Conservation (phyloP, 2,888 invertebrate genomes). For the Pelosia muscerda region DNA sequence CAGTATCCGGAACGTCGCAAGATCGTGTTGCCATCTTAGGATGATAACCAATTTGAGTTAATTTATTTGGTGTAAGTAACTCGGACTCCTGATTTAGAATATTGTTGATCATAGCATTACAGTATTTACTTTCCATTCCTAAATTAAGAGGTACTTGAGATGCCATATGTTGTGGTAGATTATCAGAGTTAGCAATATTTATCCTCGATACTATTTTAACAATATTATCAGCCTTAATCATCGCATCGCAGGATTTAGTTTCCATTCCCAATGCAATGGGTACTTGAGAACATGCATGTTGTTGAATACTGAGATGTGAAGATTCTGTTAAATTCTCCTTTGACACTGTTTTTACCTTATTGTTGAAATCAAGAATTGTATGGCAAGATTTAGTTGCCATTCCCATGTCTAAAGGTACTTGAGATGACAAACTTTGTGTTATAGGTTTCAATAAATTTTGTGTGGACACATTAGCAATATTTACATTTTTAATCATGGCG, state of each 20-base stretch:
- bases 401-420: constrained; percentile 53
- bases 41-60: background rate
- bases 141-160: constrained; percentile 57
- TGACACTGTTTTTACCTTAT: constrained; percentile 11
- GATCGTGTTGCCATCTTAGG: background rate
- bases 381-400: constrained; percentile 63
- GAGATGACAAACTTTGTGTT: constrained; percentile 47
- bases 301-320: constrained; percentile 19
- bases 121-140: constrained; percentile 60
- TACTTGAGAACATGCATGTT: constrained; percentile 26
- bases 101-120: constrained; percentile 47
- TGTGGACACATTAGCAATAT: constrained; percentile 30
- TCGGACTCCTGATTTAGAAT: background rate
- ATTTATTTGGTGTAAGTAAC: background rate
- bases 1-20: background rate
- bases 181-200: constrained; percentile 35
- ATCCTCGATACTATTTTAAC: constrained; percentile 24
- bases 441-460: background rate
- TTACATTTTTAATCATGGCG: constrained; percentile 38
- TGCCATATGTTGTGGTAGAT: constrained; percentile 35
- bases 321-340: constrained; percentile 37
- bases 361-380: constrained; percentile 27
- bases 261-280: background rate
- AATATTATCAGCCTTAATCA: constrained; percentile 23
- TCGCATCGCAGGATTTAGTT: constrained; percentile 40